Evolutionary conservation across 2,888 invertebrate genomes (phyloP).

Genomic region (Leptinotarsa juncta): DNA sequence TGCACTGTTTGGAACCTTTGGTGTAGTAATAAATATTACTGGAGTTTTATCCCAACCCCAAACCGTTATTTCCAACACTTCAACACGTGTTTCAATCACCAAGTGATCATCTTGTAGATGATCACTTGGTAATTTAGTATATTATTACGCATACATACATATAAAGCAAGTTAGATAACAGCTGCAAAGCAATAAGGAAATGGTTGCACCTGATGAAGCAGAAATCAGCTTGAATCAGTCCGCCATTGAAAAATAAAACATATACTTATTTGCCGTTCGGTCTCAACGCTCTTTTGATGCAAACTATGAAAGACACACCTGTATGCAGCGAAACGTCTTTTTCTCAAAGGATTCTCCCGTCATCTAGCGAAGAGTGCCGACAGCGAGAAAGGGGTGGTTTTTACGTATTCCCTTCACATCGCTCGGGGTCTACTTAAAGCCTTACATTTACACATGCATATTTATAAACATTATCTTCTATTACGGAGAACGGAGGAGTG

Average conservation of each 20-base stretch:
- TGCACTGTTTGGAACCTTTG: too few species aligned
- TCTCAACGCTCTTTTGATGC: background rate
- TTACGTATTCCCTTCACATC: slow-evolving; percentile 56
- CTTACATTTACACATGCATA: slow-evolving; percentile 66
- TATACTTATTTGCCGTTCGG: background rate
- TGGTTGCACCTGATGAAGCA: too few species aligned
- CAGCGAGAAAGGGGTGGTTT: slow-evolving; percentile 30
- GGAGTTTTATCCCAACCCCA: too few species aligned
- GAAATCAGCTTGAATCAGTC: too few species aligned
- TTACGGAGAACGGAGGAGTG: slow-evolving; percentile 64
- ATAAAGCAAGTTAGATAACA: too few species aligned
- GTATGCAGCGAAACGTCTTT: slow-evolving; percentile 13
- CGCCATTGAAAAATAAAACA: background rate
- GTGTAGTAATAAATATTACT: too few species aligned
- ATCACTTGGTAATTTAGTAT: too few species aligned
- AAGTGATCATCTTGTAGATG: too few species aligned
- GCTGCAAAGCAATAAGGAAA: too few species aligned
- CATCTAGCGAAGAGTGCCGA: slow-evolving; percentile 8
- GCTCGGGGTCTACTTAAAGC: slow-evolving; percentile 58
- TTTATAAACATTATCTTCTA: slow-evolving; percentile 68
- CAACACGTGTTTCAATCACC: too few species aligned
- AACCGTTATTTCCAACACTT: too few species aligned
- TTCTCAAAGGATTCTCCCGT: slow-evolving; percentile 22
- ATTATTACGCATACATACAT: too few species aligned
- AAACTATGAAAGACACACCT: background rate